phyloP scores from a whole-genome alignment of 2,888 invertebrate genomes.

The Pantelozetes paolii region DNA sequence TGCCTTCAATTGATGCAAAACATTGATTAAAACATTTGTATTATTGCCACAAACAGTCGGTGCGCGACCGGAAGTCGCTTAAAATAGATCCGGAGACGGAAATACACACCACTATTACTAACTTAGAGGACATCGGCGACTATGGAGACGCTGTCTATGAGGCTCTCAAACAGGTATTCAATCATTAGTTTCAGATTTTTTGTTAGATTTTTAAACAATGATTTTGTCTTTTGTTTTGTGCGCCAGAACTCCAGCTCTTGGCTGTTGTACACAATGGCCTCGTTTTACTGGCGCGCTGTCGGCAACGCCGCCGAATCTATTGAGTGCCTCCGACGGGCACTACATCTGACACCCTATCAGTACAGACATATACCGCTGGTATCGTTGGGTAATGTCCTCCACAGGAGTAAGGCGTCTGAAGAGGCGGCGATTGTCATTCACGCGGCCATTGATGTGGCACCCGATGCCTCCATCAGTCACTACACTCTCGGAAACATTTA shows the following conservation, averaged over 20 bases:
- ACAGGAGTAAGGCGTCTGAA: slow-evolving; percentile 63
- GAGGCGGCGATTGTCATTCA: slow-evolving; percentile 69
- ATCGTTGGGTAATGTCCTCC: slow-evolving; percentile 68
- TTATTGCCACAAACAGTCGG: too few species aligned
- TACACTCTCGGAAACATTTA: slow-evolving; percentile 70
- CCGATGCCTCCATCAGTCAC: slow-evolving; percentile 61
- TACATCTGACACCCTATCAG: slow-evolving; percentile 68
- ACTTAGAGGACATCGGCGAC: slow-evolving; percentile 25
- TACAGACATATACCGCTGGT: slow-evolving; percentile 69
- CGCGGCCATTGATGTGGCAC: slow-evolving; percentile 68
- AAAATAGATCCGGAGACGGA: slow-evolving; percentile 39
- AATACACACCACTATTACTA: slow-evolving; percentile 33
- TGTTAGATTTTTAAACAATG: too few species aligned
- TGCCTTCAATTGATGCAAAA: too few species aligned
- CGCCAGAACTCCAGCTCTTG: slow-evolving; percentile 67
- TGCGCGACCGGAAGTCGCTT: slow-evolving; percentile 44
- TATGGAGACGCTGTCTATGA: slow-evolving; percentile 30
- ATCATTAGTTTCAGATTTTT: too few species aligned
- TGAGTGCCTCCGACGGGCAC: slow-evolving; percentile 70
- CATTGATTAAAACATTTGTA: too few species aligned
- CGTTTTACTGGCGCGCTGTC: slow-evolving; percentile 70
- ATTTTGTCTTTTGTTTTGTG: too few species aligned
- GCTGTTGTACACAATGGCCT: slow-evolving; percentile 72
- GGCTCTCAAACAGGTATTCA: slow-evolving; percentile 41
- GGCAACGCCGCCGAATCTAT: slow-evolving; percentile 72